Evolutionary conservation across 2,888 invertebrate genomes (phyloP).

Genomic region (Sturmia bella): DNA sequence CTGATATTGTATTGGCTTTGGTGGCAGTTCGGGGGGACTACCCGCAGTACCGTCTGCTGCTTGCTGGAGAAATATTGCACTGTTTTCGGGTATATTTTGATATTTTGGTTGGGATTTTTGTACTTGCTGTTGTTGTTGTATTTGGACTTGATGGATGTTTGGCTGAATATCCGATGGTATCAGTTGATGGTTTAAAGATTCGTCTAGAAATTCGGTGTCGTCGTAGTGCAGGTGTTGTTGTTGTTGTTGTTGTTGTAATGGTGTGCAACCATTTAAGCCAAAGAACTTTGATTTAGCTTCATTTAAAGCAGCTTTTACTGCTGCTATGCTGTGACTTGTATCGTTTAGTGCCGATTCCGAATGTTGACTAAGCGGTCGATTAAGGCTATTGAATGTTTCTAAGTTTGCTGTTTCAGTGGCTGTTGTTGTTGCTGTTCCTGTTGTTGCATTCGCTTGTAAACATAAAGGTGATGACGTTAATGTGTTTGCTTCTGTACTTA

Average conservation of each 20-base stretch:
- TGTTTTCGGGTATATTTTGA: conserved; percentile 78
- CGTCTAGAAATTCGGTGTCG: conserved; percentile 27
- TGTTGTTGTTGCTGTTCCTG: conserved; percentile 34
- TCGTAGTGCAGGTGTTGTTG: conserved; percentile 42
- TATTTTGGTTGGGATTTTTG: conserved; percentile 75
- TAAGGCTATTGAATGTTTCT: conserved; percentile 60
- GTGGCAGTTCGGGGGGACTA: conserved; percentile 70
- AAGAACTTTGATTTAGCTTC: conserved; percentile 82
- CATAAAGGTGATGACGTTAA: conserved; percentile 60
- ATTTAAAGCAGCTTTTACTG: conserved; percentile 80
- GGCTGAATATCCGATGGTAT: conserved; percentile 45
- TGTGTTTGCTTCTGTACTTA: conserved; percentile 49
- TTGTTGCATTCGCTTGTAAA: conserved; percentile 48
- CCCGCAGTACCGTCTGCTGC: conserved; percentile 24
- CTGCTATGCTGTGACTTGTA: conserved; percentile 78
- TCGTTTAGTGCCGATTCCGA: conserved; percentile 74
- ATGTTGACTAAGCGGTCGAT: conserved; percentile 76
- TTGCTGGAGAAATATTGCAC: conserved; percentile 74
- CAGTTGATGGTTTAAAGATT: conserved; percentile 62
- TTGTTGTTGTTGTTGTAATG: conserved; percentile 38
- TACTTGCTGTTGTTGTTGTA: conserved; percentile 50
- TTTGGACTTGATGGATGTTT: conserved; percentile 36
- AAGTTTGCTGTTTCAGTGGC: conserved; percentile 51
- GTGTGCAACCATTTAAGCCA: conserved; percentile 77
- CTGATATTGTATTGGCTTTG: conserved; percentile 69